Evolutionary conservation across 2,888 invertebrate species (phyloP), one percentile per base, ranked within the genome.

Genomic region (Hypena proboscidalis): DNA sequence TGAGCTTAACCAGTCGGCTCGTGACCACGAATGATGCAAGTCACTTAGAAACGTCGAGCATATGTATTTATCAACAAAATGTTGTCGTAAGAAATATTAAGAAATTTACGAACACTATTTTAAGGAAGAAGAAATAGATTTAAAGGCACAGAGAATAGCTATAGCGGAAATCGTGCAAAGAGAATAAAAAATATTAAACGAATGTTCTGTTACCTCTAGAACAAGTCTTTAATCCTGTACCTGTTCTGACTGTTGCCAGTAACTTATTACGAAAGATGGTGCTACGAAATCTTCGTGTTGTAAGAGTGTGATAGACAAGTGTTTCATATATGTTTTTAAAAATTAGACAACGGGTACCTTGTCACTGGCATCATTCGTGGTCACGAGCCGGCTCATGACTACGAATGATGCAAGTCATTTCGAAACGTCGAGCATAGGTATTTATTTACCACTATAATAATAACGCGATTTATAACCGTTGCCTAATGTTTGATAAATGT

Each of bases 101-200:
- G n/a, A n/a, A n/a, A 38, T 25, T 19, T 23, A 4, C 20, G 21
- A 22, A 37, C 22, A 37, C 35, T 20, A 19, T 25, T 14, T 13
- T 1, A 17, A 30, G 41, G 4, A 49, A 55, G 15, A 33, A 33
- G 46, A 50, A 40, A 47, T 15, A 21, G 23, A 23, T 10, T n/a
- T n/a, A n/a, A 34, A 49, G 47, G 60, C 56, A 50, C 29, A 70
- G 57, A 47, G 32, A 47, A 52, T 39, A 58, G 50, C 11, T 20
- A 46, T 54, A 62, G 60, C 65, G 38, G 22, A 47, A 48, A 38
- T 55, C 71, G 71, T 73, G 72, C 70, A 64, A 20, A 50, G 36
- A 52, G 48, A 37, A 38, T 40, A 38, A 23, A 49, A 11, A 46
- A 39, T 19, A 19, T 20, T 19, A 10, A 1, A 5, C 17, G 5